phyloP scores from a whole-genome alignment of 2,888 invertebrate species.

The Clitarchus hookeri region DNA sequence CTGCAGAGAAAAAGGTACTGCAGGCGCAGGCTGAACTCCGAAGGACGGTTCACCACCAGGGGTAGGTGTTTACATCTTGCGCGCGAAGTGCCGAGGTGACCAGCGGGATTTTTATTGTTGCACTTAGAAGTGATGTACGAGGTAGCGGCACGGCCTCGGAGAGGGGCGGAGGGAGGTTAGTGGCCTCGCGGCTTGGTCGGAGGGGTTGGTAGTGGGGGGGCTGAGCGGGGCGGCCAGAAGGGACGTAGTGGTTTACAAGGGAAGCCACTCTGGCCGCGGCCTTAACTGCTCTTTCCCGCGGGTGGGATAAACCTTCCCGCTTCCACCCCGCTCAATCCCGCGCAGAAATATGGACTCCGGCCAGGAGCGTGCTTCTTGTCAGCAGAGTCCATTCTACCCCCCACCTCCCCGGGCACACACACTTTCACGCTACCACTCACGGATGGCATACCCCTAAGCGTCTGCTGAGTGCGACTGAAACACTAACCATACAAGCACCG shows the following conservation, averaged over 20 bases:
- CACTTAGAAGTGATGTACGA: conserved; percentile 14
- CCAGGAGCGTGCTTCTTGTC: neutral
- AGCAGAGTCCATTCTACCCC: too few species aligned
- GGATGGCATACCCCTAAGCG: too few species aligned
- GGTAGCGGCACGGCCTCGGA: neutral
- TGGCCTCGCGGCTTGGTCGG: neutral
- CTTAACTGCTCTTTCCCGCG: conserved; percentile 14
- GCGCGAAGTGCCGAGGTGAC: neutral
- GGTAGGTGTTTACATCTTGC: neutral
- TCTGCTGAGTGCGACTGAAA: too few species aligned
- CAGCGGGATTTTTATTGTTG: conserved; percentile 14
- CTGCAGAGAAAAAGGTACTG: neutral
- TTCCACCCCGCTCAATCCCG: neutral
- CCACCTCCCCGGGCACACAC: too few species aligned
- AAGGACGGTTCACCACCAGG: too few species aligned
- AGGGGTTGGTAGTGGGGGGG: neutral
- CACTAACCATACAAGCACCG: too few species aligned
- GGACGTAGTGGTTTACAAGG: conserved; percentile 14
- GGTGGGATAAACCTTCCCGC: neutral
- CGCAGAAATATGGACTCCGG: neutral
- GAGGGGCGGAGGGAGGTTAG: neutral
- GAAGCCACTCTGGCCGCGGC: neutral
- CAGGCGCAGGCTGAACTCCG: neutral
- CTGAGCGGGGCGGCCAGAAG: neutral
- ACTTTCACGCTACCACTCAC: too few species aligned